These are phyloP conservation scores for Spisula solida DNA, from an alignment of 2,888 invertebrate species.

Conservation along the genomic window DNA sequence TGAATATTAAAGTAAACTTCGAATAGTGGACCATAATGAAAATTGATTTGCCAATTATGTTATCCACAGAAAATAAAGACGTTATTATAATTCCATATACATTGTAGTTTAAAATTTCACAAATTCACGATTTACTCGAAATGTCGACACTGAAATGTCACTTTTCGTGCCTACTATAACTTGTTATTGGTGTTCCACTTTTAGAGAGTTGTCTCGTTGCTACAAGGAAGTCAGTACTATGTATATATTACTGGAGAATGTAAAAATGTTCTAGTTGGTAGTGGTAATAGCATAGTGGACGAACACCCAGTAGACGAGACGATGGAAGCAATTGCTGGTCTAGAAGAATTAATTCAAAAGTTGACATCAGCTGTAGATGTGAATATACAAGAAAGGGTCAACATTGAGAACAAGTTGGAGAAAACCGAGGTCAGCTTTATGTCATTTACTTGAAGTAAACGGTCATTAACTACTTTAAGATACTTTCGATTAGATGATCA, in stretches of 20 bases:
- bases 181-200: background rate
- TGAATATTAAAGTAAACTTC: too few relatives aligned
- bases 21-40: too few relatives aligned
- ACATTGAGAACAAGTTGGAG: slow-evolving; percentile 11
- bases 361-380: slow-evolving; percentile 31
- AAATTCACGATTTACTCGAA: too few relatives aligned
- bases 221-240: slow-evolving; percentile 1
- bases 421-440: slow-evolving; percentile 8
- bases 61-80: too few relatives aligned
- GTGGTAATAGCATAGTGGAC: background rate
- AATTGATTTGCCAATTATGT: too few relatives aligned
- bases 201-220: background rate
- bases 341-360: slow-evolving; percentile 28
- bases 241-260: slow-evolving; percentile 11
- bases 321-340: background rate
- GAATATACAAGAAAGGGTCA: slow-evolving; percentile 27
- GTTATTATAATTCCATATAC: too few relatives aligned
- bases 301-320: background rate
- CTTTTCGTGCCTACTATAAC: too few relatives aligned
- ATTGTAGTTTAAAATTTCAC: too few relatives aligned
- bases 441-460: too few relatives aligned
- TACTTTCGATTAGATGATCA: too few relatives aligned
- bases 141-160: too few relatives aligned
- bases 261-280: slow-evolving; percentile 21
- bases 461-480: too few relatives aligned